Percentiles rank a stretch among this genome's conserved stretches.
Conservation (phyloP, 2,113 vertebrate genomes). For the Lasiurus borealis region DNA sequence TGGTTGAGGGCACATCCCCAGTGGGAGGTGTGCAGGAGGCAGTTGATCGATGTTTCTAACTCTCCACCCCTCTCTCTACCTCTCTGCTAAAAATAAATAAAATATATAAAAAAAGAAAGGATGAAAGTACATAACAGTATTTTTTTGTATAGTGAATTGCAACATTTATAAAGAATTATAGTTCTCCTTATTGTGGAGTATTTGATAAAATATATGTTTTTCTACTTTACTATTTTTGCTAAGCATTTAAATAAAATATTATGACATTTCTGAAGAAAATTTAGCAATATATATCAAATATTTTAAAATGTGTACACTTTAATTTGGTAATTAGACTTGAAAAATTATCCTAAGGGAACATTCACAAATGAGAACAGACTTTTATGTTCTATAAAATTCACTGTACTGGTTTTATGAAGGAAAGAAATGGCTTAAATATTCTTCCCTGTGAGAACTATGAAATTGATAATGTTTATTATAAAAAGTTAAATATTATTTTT, state of each 20-base stretch:
- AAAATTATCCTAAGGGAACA: slow-evolving; percentile 48
- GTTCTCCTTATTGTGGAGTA: background rate
- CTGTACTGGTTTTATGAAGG: background rate
- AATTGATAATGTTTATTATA: background rate
- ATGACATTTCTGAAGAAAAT: slow-evolving; percentile 48
- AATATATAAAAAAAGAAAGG: background rate
- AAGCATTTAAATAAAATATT: slow-evolving; percentile 16
- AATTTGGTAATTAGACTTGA: slow-evolving; percentile 13
- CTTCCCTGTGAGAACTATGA: background rate
- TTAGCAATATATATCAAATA: slow-evolving; percentile 24
- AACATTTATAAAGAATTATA: slow-evolving; percentile 37
- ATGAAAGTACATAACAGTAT: background rate
- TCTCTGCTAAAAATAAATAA: no score
- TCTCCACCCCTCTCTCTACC: no score
- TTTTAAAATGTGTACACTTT: slow-evolving; percentile 47
- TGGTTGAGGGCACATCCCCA: no score
- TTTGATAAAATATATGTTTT: background rate
- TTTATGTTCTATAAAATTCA: slow-evolving; percentile 23
- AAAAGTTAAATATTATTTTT: slow-evolving; percentile 47
- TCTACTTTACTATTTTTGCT: slow-evolving; percentile 35
- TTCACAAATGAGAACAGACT: slow-evolving; percentile 18
- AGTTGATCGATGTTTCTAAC: no score
- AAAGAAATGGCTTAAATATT: slow-evolving; percentile 8
- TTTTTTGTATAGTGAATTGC: background rate
- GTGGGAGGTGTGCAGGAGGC: no score